phyloP scores from a whole-genome alignment of 2,113 vertebrate genomes.

The Bolborhynchus lineola region DNA sequence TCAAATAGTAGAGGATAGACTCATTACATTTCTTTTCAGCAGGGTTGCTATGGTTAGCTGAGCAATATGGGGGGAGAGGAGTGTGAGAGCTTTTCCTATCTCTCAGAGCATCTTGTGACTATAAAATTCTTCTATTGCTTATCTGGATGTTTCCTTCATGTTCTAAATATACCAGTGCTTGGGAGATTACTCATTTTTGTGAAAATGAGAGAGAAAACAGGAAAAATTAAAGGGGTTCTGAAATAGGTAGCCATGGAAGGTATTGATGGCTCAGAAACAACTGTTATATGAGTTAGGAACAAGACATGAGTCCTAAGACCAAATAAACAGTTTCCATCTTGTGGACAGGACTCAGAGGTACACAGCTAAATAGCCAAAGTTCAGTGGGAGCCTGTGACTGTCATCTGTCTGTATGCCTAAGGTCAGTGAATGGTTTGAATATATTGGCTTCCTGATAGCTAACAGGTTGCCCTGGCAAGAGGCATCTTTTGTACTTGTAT shows the following conservation, averaged over 20 bases:
- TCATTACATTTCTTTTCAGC: background rate
- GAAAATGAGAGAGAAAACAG: background rate
- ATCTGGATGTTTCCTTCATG: slow-evolving; percentile 24
- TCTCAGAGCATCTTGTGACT: slow-evolving; percentile 52
- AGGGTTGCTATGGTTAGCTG: slow-evolving; percentile 57
- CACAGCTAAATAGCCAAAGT: background rate
- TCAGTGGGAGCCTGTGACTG: background rate
- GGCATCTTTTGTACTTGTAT: background rate
- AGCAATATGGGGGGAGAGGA: slow-evolving; percentile 15
- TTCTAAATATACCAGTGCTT: slow-evolving; percentile 39
- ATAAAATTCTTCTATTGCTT: slow-evolving; percentile 42
- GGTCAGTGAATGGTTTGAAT: background rate
- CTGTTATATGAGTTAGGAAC: background rate
- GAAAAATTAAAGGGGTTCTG: background rate
- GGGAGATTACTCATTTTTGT: slow-evolving; percentile 39
- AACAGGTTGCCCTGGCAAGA: background rate
- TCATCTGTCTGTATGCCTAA: background rate
- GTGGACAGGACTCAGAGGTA: background rate
- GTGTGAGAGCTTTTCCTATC: slow-evolving; percentile 43
- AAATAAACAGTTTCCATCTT: background rate
- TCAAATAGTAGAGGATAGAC: background rate
- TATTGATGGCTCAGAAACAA: background rate
- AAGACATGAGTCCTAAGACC: background rate
- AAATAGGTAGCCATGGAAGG: background rate
- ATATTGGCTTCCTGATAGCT: background rate